Percentiles rank a stretch among this genome's conserved stretches.
phyloP scores from a whole-genome alignment of 92 coral and sea anemone species.

The Galaxea fascicularis region DNA sequence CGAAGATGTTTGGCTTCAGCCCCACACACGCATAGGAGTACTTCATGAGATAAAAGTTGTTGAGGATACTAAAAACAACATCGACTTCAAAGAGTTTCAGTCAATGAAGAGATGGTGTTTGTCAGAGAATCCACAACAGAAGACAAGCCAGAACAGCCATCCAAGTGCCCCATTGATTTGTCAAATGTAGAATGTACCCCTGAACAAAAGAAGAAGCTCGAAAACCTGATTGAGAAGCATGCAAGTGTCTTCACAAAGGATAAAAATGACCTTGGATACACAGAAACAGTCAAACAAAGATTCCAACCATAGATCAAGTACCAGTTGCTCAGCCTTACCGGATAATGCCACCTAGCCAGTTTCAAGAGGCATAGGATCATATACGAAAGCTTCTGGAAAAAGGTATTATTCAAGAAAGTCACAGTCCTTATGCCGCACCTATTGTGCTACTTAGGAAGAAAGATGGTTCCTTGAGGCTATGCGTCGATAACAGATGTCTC shows the following conservation, averaged over 20 bases:
- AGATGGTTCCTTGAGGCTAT: conserved; percentile 40
- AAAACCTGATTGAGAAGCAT: conserved; percentile 44
- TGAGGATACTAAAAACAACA: conserved; percentile 28
- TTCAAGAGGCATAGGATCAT: conserved; percentile 59
- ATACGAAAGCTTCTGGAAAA: conserved; percentile 48
- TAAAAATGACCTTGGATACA: conserved; percentile 56
- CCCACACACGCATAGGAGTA: conserved; percentile 70
- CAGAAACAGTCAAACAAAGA: conserved; percentile 62
- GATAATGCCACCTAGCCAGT: conserved; percentile 55
- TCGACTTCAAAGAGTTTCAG: conserved; percentile 32
- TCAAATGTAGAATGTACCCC: conserved; percentile 45
- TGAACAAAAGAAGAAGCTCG: conserved; percentile 49
- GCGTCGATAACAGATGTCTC: conserved; percentile 44
- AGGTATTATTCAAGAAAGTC: conserved; percentile 43
- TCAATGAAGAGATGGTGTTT: conserved; percentile 54
- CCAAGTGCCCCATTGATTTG: conserved; percentile 51
- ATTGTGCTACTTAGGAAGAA: conserved; percentile 58
- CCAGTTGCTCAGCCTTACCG: conserved; percentile 52
- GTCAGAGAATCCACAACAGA: conserved; percentile 30
- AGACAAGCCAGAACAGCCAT: conserved; percentile 6
- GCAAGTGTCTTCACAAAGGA: conserved; percentile 45
- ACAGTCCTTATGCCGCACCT: conserved; percentile 63
- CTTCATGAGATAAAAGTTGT: conserved; percentile 65
- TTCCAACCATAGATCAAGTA: conserved; percentile 44
- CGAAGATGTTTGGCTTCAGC: conserved; percentile 79